Evolutionary conservation across 2,888 invertebrate species (phyloP).

Genomic region (Lordiphosa fenestrarum): DNA sequence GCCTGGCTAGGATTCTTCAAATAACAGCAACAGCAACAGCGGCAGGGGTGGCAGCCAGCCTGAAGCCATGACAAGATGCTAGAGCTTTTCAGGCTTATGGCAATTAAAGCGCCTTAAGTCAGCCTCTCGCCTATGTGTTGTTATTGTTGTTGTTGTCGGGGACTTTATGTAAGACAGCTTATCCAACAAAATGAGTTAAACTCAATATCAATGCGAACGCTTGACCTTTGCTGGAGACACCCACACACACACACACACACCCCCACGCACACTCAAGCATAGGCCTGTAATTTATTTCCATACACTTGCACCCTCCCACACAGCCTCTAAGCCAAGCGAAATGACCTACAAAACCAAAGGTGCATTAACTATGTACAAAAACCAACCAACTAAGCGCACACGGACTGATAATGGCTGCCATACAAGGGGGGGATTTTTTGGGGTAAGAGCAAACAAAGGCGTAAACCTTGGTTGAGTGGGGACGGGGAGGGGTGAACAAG

Average conservation of each 20-base stretch:
- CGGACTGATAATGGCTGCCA: constrained; percentile 15
- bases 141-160: constrained; percentile 1
- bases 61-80: constrained; percentile 4
- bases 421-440: not conserved
- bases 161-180: constrained; percentile 36
- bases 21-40: constrained; percentile 20
- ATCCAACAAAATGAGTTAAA: constrained; percentile 28
- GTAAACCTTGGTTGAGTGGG: no score
- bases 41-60: constrained; percentile 16
- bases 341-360: constrained; percentile 42
- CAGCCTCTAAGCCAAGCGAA: constrained; percentile 35
- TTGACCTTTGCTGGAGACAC: constrained; percentile 23
- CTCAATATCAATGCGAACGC: constrained; percentile 15
- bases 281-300: constrained; percentile 8
- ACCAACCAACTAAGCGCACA: constrained; percentile 6
- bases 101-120: constrained; percentile 47
- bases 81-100: constrained; percentile 28
- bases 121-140: constrained; percentile 8
- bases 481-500: no score
- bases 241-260: constrained; percentile 12
- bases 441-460: no score
- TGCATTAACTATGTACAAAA: constrained; percentile 26
- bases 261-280: constrained; percentile 11
- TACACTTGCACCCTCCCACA: constrained; percentile 12
- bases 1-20: constrained; percentile 9